These are phyloP conservation scores for Gorsachius goisagi DNA, from an alignment of 2,113 vertebrate species.

Conservation along the genomic window DNA sequence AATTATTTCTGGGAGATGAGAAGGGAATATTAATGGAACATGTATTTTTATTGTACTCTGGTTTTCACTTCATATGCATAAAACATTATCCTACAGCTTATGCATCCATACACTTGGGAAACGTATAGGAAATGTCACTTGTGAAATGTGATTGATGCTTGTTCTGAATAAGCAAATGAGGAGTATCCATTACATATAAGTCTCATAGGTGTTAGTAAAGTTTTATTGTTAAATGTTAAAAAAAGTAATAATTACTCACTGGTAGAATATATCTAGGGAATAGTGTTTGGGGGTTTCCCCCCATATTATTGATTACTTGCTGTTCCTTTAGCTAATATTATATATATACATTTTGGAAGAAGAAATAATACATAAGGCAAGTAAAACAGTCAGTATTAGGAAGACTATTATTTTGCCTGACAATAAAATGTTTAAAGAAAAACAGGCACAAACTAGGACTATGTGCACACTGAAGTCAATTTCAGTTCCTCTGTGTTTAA, in stretches of 20 bases:
- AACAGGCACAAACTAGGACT: not conserved
- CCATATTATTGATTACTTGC: not conserved
- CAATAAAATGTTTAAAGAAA: not conserved
- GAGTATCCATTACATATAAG: slow-evolving; percentile 26
- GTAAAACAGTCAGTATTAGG: not conserved
- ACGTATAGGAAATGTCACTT: not conserved
- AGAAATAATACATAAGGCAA: not conserved
- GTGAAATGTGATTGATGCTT: slow-evolving; percentile 3
- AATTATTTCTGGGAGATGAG: not conserved
- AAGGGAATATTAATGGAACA: not conserved
- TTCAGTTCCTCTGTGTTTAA: not conserved
- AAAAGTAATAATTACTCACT: slow-evolving; percentile 39
- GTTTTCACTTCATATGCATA: not conserved
- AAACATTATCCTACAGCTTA: not conserved
- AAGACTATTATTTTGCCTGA: not conserved
- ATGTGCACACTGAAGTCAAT: not conserved
- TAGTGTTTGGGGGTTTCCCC: not conserved
- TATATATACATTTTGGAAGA: not conserved
- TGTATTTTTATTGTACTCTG: not conserved
- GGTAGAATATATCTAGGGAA: slow-evolving; percentile 5
- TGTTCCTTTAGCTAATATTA: slow-evolving; percentile 2
- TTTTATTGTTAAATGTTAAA: slow-evolving; percentile 49
- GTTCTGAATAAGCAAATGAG: slow-evolving; percentile 36
- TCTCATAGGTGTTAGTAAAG: slow-evolving; percentile 21
- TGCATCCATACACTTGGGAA: not conserved